Evolutionary conservation across 2,888 invertebrate genomes (phyloP), one percentile per base, ranked within the genome.

Genomic region (Philhelius pedissequus): DNA sequence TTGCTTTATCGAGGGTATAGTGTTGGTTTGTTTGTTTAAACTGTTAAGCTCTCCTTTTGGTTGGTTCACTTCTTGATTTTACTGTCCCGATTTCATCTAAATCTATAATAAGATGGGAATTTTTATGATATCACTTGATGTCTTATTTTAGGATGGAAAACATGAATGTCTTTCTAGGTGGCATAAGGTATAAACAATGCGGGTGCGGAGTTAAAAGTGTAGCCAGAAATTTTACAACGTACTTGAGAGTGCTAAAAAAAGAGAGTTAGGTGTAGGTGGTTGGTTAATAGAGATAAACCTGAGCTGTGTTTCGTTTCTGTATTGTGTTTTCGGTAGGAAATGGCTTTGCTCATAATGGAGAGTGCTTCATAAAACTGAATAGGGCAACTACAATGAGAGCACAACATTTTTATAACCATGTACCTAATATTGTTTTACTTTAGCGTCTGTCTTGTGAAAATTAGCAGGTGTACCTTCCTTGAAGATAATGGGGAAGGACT

Each of bases 301-400:
- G 38, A 25, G 15, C 13, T 40, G 13, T 56, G 5, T 32, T n/a
- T 20, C 35, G 11, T 1, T 35, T n/a, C n/a, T 5, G 15, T 35
- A 35, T 66, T 79, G 60, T 30, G 25, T 40, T 71, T 32, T 43
- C 18, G 11, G 20, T 54, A 27, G 43, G 11, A 62, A 62, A 64
- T 64, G 50, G 27, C 54, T 82, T 43, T 15, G 62, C 69, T 70
- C 62, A 56, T 70, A 56, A 81, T 76, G 60, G 74, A 74, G 74
- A 64, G 62, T 68, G 52, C 64, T 75, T 27, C 75, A 75, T 81
- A 75, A 81, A 80, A 76, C 50, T 58, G 75, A 66, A 73, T 73
- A 43, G 56, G 64, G 48, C 56, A 70, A 64, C 69, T 54, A 54
- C 43, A 62, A 9, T 32, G 50, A 48, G 54, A n/a, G 48, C 13